Conservation (phyloP, 2,888 invertebrate species). For the Molanna angustata region DNA sequence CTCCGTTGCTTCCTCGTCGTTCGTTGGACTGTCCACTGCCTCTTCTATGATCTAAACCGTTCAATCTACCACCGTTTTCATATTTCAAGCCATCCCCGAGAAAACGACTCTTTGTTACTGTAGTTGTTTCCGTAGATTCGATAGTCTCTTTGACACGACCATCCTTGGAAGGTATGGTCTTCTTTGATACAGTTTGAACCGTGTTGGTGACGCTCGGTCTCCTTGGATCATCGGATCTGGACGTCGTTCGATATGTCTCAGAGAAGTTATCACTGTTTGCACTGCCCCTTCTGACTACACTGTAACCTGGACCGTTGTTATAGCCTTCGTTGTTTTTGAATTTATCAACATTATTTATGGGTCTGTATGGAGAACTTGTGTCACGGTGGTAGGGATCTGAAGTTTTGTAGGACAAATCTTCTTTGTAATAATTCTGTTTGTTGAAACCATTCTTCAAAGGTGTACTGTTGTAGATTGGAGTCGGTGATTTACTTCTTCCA, state of each 20-base stretch:
- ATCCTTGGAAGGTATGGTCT: slow-evolving; percentile 62
- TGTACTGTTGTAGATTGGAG: slow-evolving; percentile 40
- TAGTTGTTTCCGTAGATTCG: slow-evolving; percentile 68
- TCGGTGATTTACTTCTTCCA: slow-evolving; percentile 49
- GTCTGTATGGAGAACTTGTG: slow-evolving; percentile 47
- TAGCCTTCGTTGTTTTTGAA: slow-evolving; percentile 47
- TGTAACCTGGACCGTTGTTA: slow-evolving; percentile 41
- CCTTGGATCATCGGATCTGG: slow-evolving; percentile 63
- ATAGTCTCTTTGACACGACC: slow-evolving; percentile 66
- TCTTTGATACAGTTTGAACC: slow-evolving; percentile 67
- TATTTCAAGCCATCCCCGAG: slow-evolving; percentile 55
- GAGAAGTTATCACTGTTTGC: slow-evolving; percentile 69
- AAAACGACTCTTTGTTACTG: slow-evolving; percentile 64
- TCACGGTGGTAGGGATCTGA: slow-evolving; percentile 52
- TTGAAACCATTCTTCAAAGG: slow-evolving; percentile 43
- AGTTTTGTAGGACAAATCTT: slow-evolving; percentile 51
- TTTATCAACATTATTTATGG: slow-evolving; percentile 42
- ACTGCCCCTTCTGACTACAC: slow-evolving; percentile 59
- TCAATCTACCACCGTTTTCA: slow-evolving; percentile 50
- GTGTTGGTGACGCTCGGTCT: slow-evolving; percentile 69
- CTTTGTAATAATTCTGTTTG: slow-evolving; percentile 47
- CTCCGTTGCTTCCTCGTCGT: slow-evolving; percentile 48
- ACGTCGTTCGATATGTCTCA: slow-evolving; percentile 68
- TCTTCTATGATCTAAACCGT: slow-evolving; percentile 34
- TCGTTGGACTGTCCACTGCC: slow-evolving; percentile 38